Evolutionary conservation across 2,797 vertebrate species (phyloP).

Genomic region (Ctenopoma multispine): DNA sequence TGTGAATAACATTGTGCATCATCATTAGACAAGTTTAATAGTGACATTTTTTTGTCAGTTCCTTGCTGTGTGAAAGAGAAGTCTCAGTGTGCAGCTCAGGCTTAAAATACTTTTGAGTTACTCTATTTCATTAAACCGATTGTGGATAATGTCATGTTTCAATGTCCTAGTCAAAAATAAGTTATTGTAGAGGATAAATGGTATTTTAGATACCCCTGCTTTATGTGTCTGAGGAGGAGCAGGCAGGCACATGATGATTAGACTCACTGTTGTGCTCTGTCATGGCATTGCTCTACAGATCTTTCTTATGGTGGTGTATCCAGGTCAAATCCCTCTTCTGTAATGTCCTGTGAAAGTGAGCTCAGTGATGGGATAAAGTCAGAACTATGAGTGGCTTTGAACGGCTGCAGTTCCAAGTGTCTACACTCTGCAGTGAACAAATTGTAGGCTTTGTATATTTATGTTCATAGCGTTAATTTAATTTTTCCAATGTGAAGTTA

Average conservation of each 20-base stretch:
- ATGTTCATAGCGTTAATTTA: too few species aligned
- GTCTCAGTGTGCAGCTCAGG: not conserved
- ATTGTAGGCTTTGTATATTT: too few species aligned
- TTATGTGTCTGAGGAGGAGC: too few species aligned
- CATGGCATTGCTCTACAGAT: not conserved
- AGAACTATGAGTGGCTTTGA: not conserved
- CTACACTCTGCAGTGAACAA: too few species aligned
- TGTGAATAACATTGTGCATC: not conserved
- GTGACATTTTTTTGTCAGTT: not conserved
- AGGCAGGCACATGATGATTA: slow-evolving; percentile 3
- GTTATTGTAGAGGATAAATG: too few species aligned
- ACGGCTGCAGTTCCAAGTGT: too few species aligned
- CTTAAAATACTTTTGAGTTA: too few species aligned
- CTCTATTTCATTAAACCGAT: not conserved
- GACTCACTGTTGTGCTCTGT: not conserved
- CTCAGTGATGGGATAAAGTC: not conserved
- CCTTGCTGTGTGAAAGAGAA: not conserved
- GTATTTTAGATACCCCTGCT: too few species aligned
- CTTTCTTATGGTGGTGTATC: slow-evolving; percentile 31
- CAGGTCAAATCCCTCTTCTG: not conserved
- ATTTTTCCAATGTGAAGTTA: too few species aligned
- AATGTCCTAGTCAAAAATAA: not conserved
- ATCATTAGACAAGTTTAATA: not conserved
- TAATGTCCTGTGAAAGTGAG: not conserved
- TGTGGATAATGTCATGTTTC: not conserved